Conservation (phyloP, 2,113 vertebrate genomes). For the Pogona vitticeps region DNA sequence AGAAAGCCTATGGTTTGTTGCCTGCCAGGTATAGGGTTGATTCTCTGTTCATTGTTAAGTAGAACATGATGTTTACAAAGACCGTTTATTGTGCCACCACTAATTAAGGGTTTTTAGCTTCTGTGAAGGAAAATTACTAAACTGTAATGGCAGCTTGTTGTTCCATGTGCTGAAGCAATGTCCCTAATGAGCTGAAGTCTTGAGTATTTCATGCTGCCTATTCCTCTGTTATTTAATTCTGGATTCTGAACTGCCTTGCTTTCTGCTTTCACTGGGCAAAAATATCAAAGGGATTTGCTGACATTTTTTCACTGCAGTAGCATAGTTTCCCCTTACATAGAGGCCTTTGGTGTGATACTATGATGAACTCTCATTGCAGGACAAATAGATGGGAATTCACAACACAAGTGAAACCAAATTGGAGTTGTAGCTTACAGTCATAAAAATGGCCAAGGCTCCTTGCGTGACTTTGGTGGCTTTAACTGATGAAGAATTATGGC, state of each 20-base stretch:
- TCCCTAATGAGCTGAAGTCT: background rate
- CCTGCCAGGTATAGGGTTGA: background rate
- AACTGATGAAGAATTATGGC: background rate
- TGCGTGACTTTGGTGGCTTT: background rate
- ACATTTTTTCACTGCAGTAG: background rate
- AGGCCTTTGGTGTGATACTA: background rate
- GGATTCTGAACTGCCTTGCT: background rate
- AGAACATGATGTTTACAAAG: background rate
- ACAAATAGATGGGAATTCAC: background rate
- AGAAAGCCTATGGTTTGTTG: background rate
- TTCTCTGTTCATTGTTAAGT: background rate
- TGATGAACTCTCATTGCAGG: background rate
- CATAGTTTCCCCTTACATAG: too few relatives aligned
- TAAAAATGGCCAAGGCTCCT: background rate
- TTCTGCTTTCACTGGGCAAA: background rate
- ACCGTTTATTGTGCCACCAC: background rate
- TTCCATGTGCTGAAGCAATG: background rate
- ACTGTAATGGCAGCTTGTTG: background rate
- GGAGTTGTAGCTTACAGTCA: background rate
- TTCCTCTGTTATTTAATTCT: background rate
- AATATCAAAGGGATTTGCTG: background rate
- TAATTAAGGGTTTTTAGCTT: background rate
- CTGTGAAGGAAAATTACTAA: background rate
- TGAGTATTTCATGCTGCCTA: background rate
- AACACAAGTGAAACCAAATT: too few relatives aligned